These are phyloP conservation scores for Epinephelus awoara DNA, from an alignment of 2,797 vertebrate genomes.

Conservation along the genomic window DNA sequence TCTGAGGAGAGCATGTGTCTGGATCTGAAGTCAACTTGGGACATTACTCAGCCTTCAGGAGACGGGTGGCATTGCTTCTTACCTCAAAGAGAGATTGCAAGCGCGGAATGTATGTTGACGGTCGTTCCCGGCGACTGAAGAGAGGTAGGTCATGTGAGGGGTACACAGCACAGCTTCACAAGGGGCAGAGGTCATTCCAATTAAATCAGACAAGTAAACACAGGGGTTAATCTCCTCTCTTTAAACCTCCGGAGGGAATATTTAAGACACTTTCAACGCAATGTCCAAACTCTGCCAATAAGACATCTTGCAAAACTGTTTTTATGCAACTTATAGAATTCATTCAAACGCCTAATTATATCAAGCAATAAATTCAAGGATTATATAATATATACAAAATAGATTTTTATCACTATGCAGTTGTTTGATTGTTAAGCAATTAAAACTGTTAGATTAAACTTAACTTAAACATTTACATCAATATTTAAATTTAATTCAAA, in stretches of 20 bases:
- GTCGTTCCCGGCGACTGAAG: slow-evolving; percentile 82
- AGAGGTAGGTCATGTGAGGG: slow-evolving; percentile 86
- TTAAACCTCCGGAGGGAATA: slow-evolving; percentile 79
- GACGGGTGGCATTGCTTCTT: slow-evolving; percentile 66
- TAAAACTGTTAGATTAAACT: neutral
- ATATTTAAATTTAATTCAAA: neutral
- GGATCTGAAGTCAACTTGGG: slow-evolving; percentile 67
- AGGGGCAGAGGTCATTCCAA: slow-evolving; percentile 87
- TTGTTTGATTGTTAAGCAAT: neutral
- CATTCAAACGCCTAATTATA: neutral
- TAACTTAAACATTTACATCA: neutral
- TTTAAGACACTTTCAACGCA: slow-evolving; percentile 49
- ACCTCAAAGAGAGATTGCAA: slow-evolving; percentile 65
- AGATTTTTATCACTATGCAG: neutral
- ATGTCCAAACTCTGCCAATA: slow-evolving; percentile 31
- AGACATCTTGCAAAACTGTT: slow-evolving; percentile 14
- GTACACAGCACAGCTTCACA: slow-evolving; percentile 74
- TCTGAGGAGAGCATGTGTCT: slow-evolving; percentile 62
- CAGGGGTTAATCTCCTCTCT: slow-evolving; percentile 81
- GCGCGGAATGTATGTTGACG: slow-evolving; percentile 84
- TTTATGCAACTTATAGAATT: neutral
- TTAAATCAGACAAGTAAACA: slow-evolving; percentile 86
- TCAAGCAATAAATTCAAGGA: neutral
- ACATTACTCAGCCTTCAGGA: slow-evolving; percentile 75
- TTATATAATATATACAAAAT: neutral